A percentile compares a stretch with the other conserved stretches of the same genome.
Conservation (phyloP, 2,888 invertebrate genomes). For the Drosophila barbarae region DNA sequence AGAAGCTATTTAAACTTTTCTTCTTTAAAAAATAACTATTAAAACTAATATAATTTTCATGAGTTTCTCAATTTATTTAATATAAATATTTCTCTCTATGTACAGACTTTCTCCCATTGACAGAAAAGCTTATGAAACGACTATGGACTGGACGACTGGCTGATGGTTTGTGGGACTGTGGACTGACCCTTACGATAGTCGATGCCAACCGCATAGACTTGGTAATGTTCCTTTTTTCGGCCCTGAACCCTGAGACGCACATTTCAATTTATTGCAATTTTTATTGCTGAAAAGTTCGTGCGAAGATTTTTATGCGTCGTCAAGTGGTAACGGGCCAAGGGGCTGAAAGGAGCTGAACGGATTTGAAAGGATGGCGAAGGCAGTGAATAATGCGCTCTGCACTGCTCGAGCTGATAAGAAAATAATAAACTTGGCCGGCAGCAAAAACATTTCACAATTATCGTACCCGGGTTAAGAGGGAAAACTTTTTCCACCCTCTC, state of each 20-base stretch:
- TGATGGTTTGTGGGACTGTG: constrained; percentile 38
- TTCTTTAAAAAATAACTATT: too few relatives aligned
- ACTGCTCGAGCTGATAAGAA: constrained; percentile 49
- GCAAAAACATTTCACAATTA: constrained; percentile 68
- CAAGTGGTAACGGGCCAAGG: constrained; percentile 45
- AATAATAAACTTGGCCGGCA: constrained; percentile 61
- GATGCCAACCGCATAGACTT: constrained; percentile 46
- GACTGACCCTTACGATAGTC: constrained; percentile 36
- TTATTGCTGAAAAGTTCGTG: constrained; percentile 59
- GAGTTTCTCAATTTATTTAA: not conserved
- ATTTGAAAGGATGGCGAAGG: constrained; percentile 3
- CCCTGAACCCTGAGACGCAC: constrained; percentile 44
- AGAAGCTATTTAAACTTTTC: too few relatives aligned
- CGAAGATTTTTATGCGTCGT: constrained; percentile 61
- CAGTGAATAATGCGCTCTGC: constrained; percentile 32
- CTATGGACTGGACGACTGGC: constrained; percentile 36
- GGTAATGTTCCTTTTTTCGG: constrained; percentile 46
- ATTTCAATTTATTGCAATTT: constrained; percentile 72
- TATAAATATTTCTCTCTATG: not conserved
- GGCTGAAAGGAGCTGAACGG: not conserved
- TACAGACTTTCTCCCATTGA: constrained; percentile 35
- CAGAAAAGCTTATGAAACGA: constrained; percentile 50
- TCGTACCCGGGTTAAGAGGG: constrained; percentile 29
- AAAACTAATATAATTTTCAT: too few relatives aligned
- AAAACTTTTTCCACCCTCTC: constrained; percentile 45